Base-by-base conservation (phyloP, 2,113 vertebrate species). In the Eulacestoma nigropectus region DNA sequence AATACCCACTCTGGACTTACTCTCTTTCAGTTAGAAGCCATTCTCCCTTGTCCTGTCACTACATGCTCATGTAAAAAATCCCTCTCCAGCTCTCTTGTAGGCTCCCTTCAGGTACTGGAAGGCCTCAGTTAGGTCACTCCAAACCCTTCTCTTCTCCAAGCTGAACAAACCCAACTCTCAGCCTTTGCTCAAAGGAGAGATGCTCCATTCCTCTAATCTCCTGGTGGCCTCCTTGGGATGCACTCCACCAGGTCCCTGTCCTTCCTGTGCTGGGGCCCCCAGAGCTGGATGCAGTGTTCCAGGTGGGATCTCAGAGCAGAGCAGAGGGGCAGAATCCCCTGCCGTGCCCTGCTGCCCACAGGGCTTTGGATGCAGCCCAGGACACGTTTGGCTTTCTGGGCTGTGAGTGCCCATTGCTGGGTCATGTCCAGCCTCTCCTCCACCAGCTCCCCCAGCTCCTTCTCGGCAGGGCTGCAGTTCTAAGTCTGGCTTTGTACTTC, bases 171-270 rank as follows among this genome's bases (percentile, higher is more conserved):
- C 3, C 44, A 59, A 2, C 33, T 50, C 49, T n/a, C 6, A 62
- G 15, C 19, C 33, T 67, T 39, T 46, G 16, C 37, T 44, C 22
- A 25, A 4, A 17, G 44, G 42, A 65, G 26, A 73, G 27, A 0
- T 50, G 0, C 10, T 74, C 29, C 13, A 25, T 59, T 13, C 1
- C 37, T 59, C 33, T 27, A 0, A 19, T 37, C 11, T 26, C 42
- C 14, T 25, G 52, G 60, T 46, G 29, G 2, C 19, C 59, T 65
- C 15, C 37, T 81, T 18, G 59, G 76, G 22, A 4, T 0, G 7
- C 29, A 2, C 52, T 39, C 37, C 15, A 7, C 4, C 59, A 42
- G 30, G 21, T 57, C 32, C 35, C 22, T 29, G 42, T 73, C 46
- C 27, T 13, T 14, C 6, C 52, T 37, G 67, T 59, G 52, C 76